Percentiles rank a stretch among this genome's conserved stretches.
These are phyloP conservation scores for Vicugna pacos DNA, from an alignment of 2,113 vertebrate genomes.

Conservation along the genomic window DNA sequence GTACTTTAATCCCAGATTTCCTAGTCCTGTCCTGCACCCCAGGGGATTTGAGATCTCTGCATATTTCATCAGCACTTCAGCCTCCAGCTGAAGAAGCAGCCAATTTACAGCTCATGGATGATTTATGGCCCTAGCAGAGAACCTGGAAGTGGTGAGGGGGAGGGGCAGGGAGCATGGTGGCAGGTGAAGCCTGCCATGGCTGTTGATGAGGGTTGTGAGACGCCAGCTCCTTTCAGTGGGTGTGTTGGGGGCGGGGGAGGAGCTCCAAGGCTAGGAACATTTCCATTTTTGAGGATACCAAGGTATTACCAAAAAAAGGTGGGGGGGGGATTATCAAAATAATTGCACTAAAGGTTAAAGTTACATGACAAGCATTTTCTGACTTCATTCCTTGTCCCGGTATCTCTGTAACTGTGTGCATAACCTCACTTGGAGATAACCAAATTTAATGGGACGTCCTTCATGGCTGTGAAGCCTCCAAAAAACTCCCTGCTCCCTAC, in stretches of 20 bases:
- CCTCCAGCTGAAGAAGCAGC: conserved; percentile 59
- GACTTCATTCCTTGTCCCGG: background rate
- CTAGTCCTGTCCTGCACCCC: background rate
- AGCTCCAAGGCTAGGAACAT: background rate
- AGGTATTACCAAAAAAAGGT: background rate
- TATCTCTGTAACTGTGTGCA: background rate
- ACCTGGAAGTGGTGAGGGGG: conserved; percentile 11
- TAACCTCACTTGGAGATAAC: conserved; percentile 31
- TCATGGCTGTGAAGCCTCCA: background rate
- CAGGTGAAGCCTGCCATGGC: background rate
- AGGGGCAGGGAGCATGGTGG: background rate
- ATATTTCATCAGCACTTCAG: conserved; percentile 83
- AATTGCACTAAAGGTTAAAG: conserved; percentile 50
- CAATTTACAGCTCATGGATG: conserved; percentile 71
- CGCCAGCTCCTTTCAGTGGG: background rate
- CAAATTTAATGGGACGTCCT: background rate
- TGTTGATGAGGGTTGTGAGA: background rate
- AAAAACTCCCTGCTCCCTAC: background rate
- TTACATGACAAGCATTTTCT: conserved; percentile 38
- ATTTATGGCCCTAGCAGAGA: conserved; percentile 70
- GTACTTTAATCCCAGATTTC: background rate
- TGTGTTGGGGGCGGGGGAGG: background rate
- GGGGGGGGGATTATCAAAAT: background rate
- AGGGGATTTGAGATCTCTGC: conserved; percentile 70
- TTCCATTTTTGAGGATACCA: conserved; percentile 9